phyloP scores from a whole-genome alignment of 2,888 invertebrate species.

The Dasysyrphus tricinctus region DNA sequence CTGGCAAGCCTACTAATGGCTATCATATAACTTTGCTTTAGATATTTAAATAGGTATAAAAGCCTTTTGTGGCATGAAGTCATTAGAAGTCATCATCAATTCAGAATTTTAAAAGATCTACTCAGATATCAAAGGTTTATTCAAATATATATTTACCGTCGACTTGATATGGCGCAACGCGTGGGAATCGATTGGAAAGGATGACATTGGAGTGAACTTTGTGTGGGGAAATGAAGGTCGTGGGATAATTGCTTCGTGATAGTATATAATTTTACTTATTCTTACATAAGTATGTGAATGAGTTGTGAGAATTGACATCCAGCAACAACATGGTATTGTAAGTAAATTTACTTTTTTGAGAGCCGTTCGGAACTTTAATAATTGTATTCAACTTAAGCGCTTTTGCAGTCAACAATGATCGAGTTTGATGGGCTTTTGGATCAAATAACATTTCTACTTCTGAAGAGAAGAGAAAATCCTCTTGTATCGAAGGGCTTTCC shows the following conservation, averaged over 20 bases:
- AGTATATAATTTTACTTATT: neutral
- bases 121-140: constrained; percentile 3
- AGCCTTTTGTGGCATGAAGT: constrained; percentile 56
- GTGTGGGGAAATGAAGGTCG: constrained; percentile 60
- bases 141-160: neutral
- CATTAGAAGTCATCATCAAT: constrained; percentile 65
- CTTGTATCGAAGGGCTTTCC: too few relatives aligned
- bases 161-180: neutral
- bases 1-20: constrained; percentile 51
- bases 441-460: too few relatives aligned
- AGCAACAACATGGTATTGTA: neutral
- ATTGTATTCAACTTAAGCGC: too few relatives aligned
- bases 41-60: constrained; percentile 50
- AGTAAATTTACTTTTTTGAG: too few relatives aligned
- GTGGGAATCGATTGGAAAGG: constrained; percentile 49
- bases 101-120: constrained; percentile 52
- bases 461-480: too few relatives aligned
- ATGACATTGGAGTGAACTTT: constrained; percentile 25
- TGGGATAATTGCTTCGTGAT: constrained; percentile 49
- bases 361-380: too few relatives aligned
- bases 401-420: too few relatives aligned
- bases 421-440: too few relatives aligned
- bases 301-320: neutral
- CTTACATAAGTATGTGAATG: neutral
- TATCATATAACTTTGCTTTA: constrained; percentile 49